phyloP scores from a whole-genome alignment of 2,113 vertebrate genomes.

The Origma solitaria region DNA sequence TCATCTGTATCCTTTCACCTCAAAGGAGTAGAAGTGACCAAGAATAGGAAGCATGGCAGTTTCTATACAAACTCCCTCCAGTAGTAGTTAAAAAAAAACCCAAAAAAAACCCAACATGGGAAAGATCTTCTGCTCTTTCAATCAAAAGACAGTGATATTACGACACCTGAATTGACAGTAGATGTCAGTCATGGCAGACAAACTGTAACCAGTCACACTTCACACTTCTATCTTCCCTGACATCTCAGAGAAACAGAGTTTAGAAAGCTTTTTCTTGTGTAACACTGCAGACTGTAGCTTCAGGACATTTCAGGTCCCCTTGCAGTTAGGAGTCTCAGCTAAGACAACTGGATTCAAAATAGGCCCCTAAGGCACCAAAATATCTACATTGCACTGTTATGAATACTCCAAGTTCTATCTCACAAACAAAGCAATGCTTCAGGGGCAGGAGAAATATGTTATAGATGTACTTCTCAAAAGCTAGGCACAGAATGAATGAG shows the following conservation, averaged over 20 bases:
- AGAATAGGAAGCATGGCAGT: neutral
- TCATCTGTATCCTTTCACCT: neutral
- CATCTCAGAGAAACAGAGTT: neutral
- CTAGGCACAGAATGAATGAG: neutral
- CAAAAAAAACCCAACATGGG: too few relatives aligned
- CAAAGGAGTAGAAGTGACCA: neutral
- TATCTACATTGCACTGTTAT: neutral
- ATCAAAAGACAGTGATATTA: neutral
- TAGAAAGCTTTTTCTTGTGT: neutral
- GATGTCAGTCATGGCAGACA: neutral
- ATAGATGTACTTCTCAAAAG: neutral
- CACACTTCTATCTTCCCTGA: neutral
- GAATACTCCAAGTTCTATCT: neutral
- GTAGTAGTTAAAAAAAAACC: neutral
- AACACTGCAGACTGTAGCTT: neutral
- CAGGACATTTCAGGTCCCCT: neutral
- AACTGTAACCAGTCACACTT: neutral
- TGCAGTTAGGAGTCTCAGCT: neutral
- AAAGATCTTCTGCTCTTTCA: neutral
- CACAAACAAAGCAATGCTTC: neutral
- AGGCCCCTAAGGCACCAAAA: neutral
- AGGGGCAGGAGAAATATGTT: neutral
- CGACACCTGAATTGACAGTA: neutral
- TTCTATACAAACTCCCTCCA: neutral
- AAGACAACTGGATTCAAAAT: neutral